Evolutionary conservation across 2,888 invertebrate genomes (phyloP).

Genomic region (Amblyjoppa proteus): DNA sequence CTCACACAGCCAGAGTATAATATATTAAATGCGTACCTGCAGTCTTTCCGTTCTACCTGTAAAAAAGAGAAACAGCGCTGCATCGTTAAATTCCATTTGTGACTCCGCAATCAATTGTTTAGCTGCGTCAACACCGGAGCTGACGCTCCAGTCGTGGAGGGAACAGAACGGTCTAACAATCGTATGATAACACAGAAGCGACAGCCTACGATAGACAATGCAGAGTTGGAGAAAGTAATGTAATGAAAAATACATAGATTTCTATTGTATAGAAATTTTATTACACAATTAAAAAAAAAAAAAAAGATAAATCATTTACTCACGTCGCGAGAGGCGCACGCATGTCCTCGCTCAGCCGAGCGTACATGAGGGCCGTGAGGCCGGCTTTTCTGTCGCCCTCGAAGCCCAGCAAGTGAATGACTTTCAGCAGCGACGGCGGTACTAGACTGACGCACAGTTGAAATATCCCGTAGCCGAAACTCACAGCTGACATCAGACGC

Average conservation of each 20-base stretch:
- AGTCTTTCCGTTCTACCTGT: constrained; percentile 88
- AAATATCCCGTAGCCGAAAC: constrained; percentile 90
- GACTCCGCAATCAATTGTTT: constrained; percentile 86
- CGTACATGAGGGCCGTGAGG: constrained; percentile 87
- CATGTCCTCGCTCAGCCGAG: constrained; percentile 88
- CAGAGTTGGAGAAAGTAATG: neutral
- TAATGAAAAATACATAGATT: constrained; percentile 26
- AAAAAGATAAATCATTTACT: constrained; percentile 72
- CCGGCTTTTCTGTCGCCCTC: constrained; percentile 88
- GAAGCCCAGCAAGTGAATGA: constrained; percentile 89
- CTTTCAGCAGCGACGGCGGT: constrained; percentile 88
- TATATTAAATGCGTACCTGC: constrained; percentile 84
- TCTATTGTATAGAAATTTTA: neutral
- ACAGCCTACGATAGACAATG: constrained; percentile 67
- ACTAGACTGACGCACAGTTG: constrained; percentile 89
- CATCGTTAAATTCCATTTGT: constrained; percentile 86
- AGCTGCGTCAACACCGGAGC: constrained; percentile 87
- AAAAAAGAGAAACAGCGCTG: constrained; percentile 89
- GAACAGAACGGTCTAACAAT: constrained; percentile 90
- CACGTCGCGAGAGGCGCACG: constrained; percentile 89
- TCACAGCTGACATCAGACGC: constrained; percentile 89
- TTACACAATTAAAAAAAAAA: neutral
- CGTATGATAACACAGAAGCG: constrained; percentile 89
- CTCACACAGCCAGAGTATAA: neutral
- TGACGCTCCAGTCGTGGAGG: constrained; percentile 87